Evolutionary conservation across 2,797 vertebrate genomes (phyloP).

Genomic region (Cynodonichthys magdalenae): DNA sequence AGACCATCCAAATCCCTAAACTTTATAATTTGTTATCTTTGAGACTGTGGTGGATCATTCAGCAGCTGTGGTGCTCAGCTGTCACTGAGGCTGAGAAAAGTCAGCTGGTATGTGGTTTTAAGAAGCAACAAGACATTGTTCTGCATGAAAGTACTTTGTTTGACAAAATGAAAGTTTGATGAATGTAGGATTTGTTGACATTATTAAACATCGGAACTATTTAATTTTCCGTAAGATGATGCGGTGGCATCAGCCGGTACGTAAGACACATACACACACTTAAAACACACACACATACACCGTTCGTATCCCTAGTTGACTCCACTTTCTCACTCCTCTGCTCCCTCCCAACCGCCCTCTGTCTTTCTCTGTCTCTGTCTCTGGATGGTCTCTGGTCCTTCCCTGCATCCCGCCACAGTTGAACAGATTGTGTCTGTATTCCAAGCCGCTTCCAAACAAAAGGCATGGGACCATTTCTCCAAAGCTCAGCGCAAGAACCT

Average conservation of each 20-base stretch:
- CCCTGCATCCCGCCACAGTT: conserved; percentile 86
- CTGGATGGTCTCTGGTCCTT: conserved; percentile 77
- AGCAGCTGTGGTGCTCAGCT: conserved; percentile 7
- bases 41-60: neutral
- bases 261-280: conserved; percentile 50
- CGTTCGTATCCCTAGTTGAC: conserved; percentile 85
- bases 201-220: conserved; percentile 30
- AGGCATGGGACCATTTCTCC: conserved; percentile 99
- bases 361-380: conserved; percentile 75
- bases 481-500: conserved; percentile 99
- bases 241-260: conserved; percentile 66
- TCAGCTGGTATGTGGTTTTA: too few species aligned
- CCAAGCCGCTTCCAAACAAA: conserved; percentile 99
- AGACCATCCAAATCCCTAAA: neutral
- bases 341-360: conserved; percentile 86
- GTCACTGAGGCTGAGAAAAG: neutral
- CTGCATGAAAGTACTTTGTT: neutral
- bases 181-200: conserved; percentile 22
- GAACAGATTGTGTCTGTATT: conserved; percentile 99
- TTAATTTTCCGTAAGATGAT: conserved; percentile 38
- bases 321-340: conserved; percentile 90
- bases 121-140: neutral
- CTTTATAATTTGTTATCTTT: neutral
- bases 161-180: conserved; percentile 7
- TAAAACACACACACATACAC: conserved; percentile 40